Base-by-base conservation (phyloP, 2,888 invertebrate genomes). In the Drosophila borborema region DNA sequence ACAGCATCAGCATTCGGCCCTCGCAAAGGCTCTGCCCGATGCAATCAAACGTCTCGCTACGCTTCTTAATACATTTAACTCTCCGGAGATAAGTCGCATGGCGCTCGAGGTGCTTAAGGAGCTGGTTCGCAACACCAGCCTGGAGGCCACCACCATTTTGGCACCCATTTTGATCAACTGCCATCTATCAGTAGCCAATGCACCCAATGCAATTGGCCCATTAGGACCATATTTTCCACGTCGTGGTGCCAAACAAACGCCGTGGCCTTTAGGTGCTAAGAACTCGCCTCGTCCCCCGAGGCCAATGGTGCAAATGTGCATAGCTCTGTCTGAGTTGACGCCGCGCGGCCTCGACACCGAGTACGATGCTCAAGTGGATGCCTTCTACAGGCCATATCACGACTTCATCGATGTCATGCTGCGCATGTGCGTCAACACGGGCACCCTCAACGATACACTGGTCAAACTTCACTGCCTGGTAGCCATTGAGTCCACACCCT, bases 341-440 rank as follows among this genome's bases (percentile, higher is more conserved):
- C 92, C 92, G 41, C 91, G 96, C 94, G 96, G 97, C 31, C 94
- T 95, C 16, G 97, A 97, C 93, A 95, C 95, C 9, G 96, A 96
- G 49, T 97, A 97, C 89, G 97, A 97, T 91, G 94, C 94, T 61
- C 96, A 96, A 9, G 93, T 97, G 61, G 94, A 95, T 58, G 96
- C 96, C 77, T 97, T 97, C 92, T 98, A 97, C 93, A 93, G 95
- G 36, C 98, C 98, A 0, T 98, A 98, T 92, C 98, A 98, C 92
- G 96, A 96, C 90, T 96, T 98, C 75, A 96, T 98, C 63, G 98
- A 98, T 94, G 94, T 96, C 81, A 92, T 93, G 94, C 97, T 98
- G 93, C 95, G 98, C 49, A 95, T 98, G 91, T 98, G 98, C 68
- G 96, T 98, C 72, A 97, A 96, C 91, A 96, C 97, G 86, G 97